These are phyloP conservation scores for Sebastolobus alascanus DNA, from an alignment of 2,797 vertebrate genomes.

Conservation along the genomic window DNA sequence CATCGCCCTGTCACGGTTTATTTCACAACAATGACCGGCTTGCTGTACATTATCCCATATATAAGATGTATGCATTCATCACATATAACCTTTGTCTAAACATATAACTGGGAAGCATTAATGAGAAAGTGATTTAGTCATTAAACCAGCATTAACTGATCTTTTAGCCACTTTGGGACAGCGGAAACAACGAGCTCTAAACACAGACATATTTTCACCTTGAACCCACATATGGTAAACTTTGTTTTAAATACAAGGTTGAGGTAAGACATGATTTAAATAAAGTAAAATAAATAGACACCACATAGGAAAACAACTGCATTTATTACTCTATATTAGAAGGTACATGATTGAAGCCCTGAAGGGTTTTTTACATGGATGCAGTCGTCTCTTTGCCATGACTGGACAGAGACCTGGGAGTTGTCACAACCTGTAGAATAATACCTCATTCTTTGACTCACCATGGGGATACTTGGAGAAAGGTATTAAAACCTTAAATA, in stretches of 20 bases:
- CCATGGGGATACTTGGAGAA: constrained; percentile 28
- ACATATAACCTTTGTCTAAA: neutral
- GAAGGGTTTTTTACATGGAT: constrained; percentile 71
- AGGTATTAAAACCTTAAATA: constrained; percentile 31
- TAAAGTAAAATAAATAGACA: constrained; percentile 11
- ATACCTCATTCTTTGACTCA: constrained; percentile 29
- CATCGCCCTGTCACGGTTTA: too few species aligned
- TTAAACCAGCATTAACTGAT: neutral
- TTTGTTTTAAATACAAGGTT: neutral
- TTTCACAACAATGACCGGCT: too few species aligned
- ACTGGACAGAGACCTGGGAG: constrained; percentile 38
- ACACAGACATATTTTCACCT: neutral
- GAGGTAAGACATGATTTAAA: neutral
- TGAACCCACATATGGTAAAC: neutral
- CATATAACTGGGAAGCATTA: neutral
- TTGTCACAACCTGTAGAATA: constrained; percentile 37
- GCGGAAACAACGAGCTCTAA: neutral
- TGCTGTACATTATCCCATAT: too few species aligned
- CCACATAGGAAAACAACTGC: constrained; percentile 70
- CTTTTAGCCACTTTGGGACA: neutral
- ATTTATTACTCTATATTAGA: constrained; percentile 82
- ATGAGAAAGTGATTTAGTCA: neutral
- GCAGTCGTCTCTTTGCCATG: constrained; percentile 45
- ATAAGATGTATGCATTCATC: neutral
- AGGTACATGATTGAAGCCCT: constrained; percentile 80